Percentiles rank a stretch among this genome's conserved stretches.
phyloP scores from a whole-genome alignment of 2,797 vertebrate genomes.

The Gadopsis bispinosus region DNA sequence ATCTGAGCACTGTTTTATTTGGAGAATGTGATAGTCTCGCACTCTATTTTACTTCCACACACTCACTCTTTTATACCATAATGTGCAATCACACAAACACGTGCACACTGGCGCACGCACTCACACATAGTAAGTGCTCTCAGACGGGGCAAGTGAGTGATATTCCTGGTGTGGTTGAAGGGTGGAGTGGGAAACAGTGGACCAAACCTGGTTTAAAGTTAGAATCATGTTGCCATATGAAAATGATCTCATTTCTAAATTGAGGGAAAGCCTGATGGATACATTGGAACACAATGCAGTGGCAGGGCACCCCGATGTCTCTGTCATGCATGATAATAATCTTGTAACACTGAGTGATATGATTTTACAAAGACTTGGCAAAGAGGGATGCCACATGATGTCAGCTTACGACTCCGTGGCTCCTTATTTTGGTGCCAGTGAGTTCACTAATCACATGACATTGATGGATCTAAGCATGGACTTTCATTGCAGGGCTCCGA shows the following conservation, averaged over 20 bases:
- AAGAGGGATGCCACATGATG: constrained; percentile 55
- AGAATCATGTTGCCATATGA: constrained; percentile 79
- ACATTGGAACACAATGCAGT: constrained; percentile 64
- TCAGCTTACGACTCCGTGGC: constrained; percentile 49
- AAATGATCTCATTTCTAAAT: constrained; percentile 81
- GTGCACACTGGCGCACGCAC: constrained; percentile 26
- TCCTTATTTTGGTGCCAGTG: constrained; percentile 49
- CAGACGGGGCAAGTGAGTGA: constrained; percentile 70
- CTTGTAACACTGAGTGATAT: constrained; percentile 60
- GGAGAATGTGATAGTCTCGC: constrained; percentile 72
- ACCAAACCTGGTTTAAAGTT: constrained; percentile 82
- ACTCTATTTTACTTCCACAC: constrained; percentile 69
- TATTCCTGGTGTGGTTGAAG: constrained; percentile 80
- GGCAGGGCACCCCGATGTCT: constrained; percentile 58
- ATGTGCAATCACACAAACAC: constrained; percentile 66
- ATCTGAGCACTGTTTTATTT: constrained; percentile 75
- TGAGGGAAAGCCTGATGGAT: constrained; percentile 76
- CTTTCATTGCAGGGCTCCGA: constrained; percentile 39
- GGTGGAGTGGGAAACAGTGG: constrained; percentile 77
- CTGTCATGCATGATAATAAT: constrained; percentile 70
- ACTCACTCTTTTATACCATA: constrained; percentile 62
- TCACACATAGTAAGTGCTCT: constrained; percentile 58
- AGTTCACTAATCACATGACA: constrained; percentile 49
- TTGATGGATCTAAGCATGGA: constrained; percentile 40
- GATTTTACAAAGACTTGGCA: constrained; percentile 62